Evolutionary conservation across 2,797 vertebrate species (phyloP), one percentile per base, ranked within the genome.

Genomic region (Naso thynnoides): DNA sequence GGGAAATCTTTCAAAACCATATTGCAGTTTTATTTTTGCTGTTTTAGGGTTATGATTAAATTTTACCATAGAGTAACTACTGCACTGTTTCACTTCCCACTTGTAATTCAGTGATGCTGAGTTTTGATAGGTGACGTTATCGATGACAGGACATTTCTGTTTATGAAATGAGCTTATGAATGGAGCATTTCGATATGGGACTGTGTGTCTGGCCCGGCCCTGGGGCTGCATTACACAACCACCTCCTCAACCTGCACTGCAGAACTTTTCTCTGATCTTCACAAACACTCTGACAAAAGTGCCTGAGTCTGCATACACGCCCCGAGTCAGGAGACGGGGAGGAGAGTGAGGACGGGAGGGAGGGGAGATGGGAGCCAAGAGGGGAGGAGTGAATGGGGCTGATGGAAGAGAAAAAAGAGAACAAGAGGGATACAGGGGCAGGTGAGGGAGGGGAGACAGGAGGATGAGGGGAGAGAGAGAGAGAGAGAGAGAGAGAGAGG

Each of bases 241-340:
- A 68, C 84, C 65, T 74, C 71, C 62, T 72, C 86, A 88, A 88
- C 83, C 94, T 93, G 94, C 94, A 95, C 89, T 95, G 94, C 95
- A 95, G 94, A 95, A 94, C 91, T 94, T 92, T 91, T 88, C 80
- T 88, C 78, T 88, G 87, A 89, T 93, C 91, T 89, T 88, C 84
- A 88, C 79, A 84, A 90, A 87, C 83, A 86, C 88, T 79, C 83
- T 70, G 80, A 86, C 80, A 91, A 91, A 93, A 94, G 89, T 92
- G 92, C 87, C 83, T 89, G 85, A 84, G 89, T 91, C 85, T 92
- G 92, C 92, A 93, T 85, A 88, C 86, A 85, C 85, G 62, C 86
- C 84, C 88, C 53, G 16, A 87, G 82, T 82, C 74, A 79, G 81
- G 77, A 85, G 85, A 76, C 36, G 70, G 79, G 74, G 81, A 78